Conservation (phyloP, 37 sponge, comb jelly and placozoan species). For the Diacarnus erythraeanus region DNA sequence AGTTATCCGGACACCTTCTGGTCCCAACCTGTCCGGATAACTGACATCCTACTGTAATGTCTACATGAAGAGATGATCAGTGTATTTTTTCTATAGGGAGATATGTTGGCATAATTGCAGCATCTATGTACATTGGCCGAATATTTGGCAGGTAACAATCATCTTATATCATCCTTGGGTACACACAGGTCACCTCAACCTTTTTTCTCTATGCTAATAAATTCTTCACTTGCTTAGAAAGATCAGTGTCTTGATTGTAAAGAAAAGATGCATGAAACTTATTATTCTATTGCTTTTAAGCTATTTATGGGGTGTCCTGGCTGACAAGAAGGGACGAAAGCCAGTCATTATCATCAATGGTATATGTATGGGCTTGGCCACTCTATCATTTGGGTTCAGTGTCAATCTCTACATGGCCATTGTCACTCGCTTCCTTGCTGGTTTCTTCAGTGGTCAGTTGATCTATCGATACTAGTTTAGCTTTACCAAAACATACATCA, state of each 20-base stretch:
- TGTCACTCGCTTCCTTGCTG: constrained; percentile 64
- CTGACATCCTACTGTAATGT: no score
- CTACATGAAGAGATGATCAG: no score
- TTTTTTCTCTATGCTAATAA: no score
- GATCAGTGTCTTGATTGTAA: no score
- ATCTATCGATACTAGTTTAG: no score
- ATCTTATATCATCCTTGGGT: not conserved
- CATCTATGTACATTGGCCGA: constrained; percentile 75
- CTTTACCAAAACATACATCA: no score
- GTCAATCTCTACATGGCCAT: constrained; percentile 64
- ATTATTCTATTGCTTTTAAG: no score
- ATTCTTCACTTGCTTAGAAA: no score
- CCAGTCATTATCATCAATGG: constrained; percentile 54
- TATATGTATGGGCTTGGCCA: constrained; percentile 28
- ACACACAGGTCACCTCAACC: no score
- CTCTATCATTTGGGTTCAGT: constrained; percentile 74
- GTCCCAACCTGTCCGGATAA: no score
- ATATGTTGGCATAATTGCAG: constrained; percentile 77
- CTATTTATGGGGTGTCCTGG: constrained; percentile 77
- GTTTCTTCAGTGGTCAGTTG: constrained; percentile 59
- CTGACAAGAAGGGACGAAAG: constrained; percentile 72
- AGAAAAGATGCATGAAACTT: no score
- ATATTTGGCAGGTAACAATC: constrained; percentile 62
- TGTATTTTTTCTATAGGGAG: constrained; percentile 32
- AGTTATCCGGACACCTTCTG: no score